Percentiles rank a stretch among this genome's conserved stretches.
Evolutionary conservation across 2,113 vertebrate species (phyloP).

Genomic region (Marmota monax): DNA sequence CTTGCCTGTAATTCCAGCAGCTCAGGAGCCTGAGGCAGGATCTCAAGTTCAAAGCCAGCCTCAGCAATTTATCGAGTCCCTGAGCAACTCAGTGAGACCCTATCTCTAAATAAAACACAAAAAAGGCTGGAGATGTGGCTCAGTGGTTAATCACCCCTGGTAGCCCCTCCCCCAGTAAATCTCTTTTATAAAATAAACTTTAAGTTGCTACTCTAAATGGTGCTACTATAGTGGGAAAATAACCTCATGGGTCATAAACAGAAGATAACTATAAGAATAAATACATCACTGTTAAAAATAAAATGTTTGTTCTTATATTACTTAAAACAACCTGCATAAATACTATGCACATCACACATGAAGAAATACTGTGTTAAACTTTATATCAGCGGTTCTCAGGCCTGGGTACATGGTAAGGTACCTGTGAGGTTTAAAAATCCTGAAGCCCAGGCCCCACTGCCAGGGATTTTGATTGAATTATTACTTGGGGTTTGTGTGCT

Average conservation of each 20-base stretch:
- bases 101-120: no score
- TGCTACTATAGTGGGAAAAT: not conserved
- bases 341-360: not conserved
- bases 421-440: not conserved
- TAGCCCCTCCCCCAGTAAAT: no score
- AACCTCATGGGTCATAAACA: not conserved
- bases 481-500: not conserved
- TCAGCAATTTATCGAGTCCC: no score
- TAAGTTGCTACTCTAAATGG: not conserved
- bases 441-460: not conserved
- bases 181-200: slow-evolving; percentile 25
- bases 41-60: no score
- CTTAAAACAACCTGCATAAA: not conserved
- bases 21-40: no score
- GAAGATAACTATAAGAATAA: not conserved
- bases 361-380: not conserved
- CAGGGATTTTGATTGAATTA: not conserved
- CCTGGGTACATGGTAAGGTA: not conserved
- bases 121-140: no score
- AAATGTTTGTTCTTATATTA: not conserved
- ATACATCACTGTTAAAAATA: not conserved
- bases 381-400: not conserved
- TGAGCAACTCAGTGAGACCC: no score
- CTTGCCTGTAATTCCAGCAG: no score
- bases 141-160: no score